Evolutionary conservation across 2,113 vertebrate genomes (phyloP), one percentile per base, ranked within the genome.

Genomic region (Hippocampus comes): DNA sequence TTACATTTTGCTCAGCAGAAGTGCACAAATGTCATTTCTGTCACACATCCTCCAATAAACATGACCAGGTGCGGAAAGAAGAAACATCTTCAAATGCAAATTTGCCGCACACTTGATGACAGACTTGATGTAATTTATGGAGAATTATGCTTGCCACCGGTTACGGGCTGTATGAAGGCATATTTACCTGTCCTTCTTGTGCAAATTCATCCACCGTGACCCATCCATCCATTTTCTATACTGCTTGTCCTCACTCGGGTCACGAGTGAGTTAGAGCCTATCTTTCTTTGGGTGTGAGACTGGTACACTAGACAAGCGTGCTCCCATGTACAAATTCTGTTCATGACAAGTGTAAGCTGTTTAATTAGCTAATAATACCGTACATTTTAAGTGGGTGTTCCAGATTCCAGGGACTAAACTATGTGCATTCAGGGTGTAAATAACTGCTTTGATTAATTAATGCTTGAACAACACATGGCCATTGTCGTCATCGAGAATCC

Each of bases 121-220:
- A 74, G 68, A 71, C 42, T 49, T 49, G 30, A 55, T 56, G 14
- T 77, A 71, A 81, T 81, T 48, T 77, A 84, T 80, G 69, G 63
- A 81, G 67, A 80, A 70, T 70, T 81, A 81, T 81, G 72, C 72
- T 71, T 68, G 34, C 76, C 70, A 78, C 38, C 59, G 78, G 78
- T 77, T 68, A 67, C 18, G 1, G 67, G 67, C 30, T 60, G 41
- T 21, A 48, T 71, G 53, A 61, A 66, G n/a, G n/a, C 9, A 65
- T 56, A 43, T 63, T n/a, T 71, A 64, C 61, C 57, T 68, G 61
- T 57, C 72, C 63, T 46, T 68, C 42, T 25, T 77, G 34, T 65
- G 51, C 48, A 38, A 75, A 68, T 59, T 60, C 57, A 60, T 60
- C 14, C 25, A 17, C 14, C 15, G 15, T 30, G 27, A 15, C 25